phyloP scores from a whole-genome alignment of 2,797 vertebrate genomes.

The Spizella passerina region DNA sequence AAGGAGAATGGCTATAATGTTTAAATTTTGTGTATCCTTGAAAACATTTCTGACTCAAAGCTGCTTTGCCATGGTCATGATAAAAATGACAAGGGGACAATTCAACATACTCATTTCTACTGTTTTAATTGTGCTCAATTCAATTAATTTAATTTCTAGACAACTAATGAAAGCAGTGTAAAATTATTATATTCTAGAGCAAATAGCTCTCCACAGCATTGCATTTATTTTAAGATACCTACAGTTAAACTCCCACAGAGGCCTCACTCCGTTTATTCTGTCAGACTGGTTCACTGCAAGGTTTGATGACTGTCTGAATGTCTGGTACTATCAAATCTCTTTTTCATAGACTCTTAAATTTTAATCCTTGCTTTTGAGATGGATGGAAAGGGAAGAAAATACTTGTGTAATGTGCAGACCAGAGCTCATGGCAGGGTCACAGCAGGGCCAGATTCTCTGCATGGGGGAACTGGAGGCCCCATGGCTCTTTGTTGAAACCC shows the following conservation, averaged over 20 bases:
- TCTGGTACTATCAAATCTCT: neutral
- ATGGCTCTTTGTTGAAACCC: slow-evolving; percentile 37
- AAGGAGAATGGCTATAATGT: neutral
- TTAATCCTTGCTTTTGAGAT: neutral
- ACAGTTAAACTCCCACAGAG: neutral
- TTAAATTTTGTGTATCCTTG: neutral
- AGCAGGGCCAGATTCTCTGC: slow-evolving; percentile 25
- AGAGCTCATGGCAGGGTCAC: slow-evolving; percentile 25
- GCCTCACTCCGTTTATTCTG: neutral
- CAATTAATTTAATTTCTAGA: neutral
- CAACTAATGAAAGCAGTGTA: neutral
- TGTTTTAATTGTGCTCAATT: neutral
- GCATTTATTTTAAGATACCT: neutral
- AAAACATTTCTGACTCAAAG: neutral
- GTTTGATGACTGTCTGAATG: neutral
- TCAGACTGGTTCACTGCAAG: neutral
- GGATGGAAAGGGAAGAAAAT: neutral
- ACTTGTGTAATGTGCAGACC: neutral
- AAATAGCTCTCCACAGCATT: neutral
- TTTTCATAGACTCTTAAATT: neutral
- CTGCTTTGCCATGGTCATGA: neutral
- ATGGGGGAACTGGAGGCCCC: slow-evolving; percentile 1
- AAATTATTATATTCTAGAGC: neutral
- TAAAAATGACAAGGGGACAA: neutral
- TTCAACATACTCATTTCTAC: neutral